Base-by-base conservation (phyloP, 2,113 vertebrate species). In the Otocyon megalotis region DNA sequence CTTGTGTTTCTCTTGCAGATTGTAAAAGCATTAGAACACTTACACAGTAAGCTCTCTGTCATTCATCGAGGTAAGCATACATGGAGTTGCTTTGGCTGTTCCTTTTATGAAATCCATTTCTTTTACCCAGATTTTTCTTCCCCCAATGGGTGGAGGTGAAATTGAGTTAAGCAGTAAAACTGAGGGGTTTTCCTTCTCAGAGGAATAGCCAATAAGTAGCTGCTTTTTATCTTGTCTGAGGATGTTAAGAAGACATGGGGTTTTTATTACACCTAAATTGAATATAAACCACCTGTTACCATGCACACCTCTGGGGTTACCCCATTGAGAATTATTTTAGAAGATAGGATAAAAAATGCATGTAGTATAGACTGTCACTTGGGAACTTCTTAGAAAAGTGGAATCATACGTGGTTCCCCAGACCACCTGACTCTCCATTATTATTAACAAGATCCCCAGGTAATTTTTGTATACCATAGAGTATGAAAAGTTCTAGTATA, bases 41-140 rank as follows among this genome's bases (percentile, higher is more conserved):
- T 99, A 96, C 99, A 99, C 98, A 99, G 99, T 98, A 99, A 99
- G 85, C 99, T 99, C 97, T 99, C 99, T 69, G 99, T 99, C 94
- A 99, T 99, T 95, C 99, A 99, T 98, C 98, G 99, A 99, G 99
- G 99, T 99, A 97, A 99, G 99, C 85, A 69, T 63, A 48, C 20
- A 10, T 19, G 62, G 37, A 30, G 2, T 56, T 2, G 0, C 0
- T 2, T 30, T 32, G 72, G 19, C 0, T 77, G 50, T 71, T 93
- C 62, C 67, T 91, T 84, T 62, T 48, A 20, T 71, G 35, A 71
- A 63, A 32, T 63, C 90, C 10, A 4, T 81, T 43, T 84, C 76
- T 60, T 85, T 69, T 35, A 24, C 67, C 24, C 1, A 10, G 58
- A 56, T 43, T 15, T 4, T 30, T 30, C 17, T 1, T 3, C 4